A percentile compares a stretch with the other conserved stretches of the same genome.
Evolutionary conservation across 2,113 vertebrate genomes (phyloP).

Genomic region (Brienomyrus longianalis): DNA sequence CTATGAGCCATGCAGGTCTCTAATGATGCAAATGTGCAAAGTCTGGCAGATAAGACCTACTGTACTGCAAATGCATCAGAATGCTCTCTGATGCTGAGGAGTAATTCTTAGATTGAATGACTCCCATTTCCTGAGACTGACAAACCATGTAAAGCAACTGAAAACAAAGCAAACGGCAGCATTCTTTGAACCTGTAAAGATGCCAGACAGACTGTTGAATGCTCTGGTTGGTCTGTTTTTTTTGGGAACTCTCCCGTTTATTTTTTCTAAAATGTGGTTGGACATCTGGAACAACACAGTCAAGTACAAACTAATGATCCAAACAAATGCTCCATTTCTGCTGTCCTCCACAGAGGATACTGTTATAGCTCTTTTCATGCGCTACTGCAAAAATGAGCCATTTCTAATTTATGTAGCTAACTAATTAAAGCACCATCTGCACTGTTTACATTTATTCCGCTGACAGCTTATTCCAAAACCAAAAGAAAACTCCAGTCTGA

Average conservation of each 20-base stretch:
- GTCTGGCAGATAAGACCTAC: background rate
- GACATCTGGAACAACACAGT: background rate
- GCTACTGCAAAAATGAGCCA: background rate
- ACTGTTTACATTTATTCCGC: background rate
- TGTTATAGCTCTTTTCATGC: background rate
- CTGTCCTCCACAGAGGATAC: background rate
- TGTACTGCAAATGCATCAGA: background rate
- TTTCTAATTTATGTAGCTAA: background rate
- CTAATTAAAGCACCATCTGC: slow-evolving; percentile 3
- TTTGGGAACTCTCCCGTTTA: background rate
- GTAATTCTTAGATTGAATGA: background rate
- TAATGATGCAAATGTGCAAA: background rate
- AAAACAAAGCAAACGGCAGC: background rate
- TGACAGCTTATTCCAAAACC: background rate
- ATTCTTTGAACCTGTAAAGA: background rate
- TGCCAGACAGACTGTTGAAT: background rate
- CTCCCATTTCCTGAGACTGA: background rate
- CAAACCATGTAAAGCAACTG: background rate
- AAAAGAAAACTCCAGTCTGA: background rate
- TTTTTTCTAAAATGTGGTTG: background rate
- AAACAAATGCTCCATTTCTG: background rate
- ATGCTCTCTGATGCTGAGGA: background rate
- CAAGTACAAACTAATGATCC: background rate
- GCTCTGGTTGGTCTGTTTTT: background rate
- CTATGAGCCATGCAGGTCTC: background rate